Conservation (phyloP, 2,888 invertebrate genomes). For the Dasypogon diadema region DNA sequence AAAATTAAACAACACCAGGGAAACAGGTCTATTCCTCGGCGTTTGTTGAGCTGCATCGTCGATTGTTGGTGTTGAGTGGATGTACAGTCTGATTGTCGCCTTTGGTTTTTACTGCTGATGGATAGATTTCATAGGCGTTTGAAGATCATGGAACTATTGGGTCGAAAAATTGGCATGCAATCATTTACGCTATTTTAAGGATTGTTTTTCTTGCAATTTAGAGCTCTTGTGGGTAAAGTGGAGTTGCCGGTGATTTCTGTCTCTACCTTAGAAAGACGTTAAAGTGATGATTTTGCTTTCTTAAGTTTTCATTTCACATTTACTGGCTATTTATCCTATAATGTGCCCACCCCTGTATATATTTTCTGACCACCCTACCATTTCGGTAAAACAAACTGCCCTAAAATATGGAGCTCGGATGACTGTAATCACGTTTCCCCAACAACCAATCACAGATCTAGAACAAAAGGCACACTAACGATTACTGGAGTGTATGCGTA, state of each 20-base stretch:
- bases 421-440: constrained; percentile 23
- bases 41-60: neutral
- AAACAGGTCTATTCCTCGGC: neutral
- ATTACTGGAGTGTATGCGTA: constrained; percentile 34
- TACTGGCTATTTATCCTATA: too few relatives aligned
- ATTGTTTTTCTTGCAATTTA: constrained; percentile 41
- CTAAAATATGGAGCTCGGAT: neutral
- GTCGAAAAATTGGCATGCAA: constrained; percentile 46
- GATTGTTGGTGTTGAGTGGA: constrained; percentile 30
- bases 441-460: constrained; percentile 50
- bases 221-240: neutral
- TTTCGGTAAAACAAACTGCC: neutral
- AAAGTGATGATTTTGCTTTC: too few relatives aligned
- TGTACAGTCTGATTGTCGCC: constrained; percentile 39
- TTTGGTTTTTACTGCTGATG: constrained; percentile 8
- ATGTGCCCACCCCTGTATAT: too few relatives aligned
- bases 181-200: constrained; percentile 45
- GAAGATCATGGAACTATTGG: constrained; percentile 14
- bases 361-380: neutral
- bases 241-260: too few relatives aligned
- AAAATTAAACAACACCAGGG: constrained; percentile 36
- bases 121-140: constrained; percentile 19
- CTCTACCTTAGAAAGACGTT: too few relatives aligned
- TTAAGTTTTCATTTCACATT: too few relatives aligned
- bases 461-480: constrained; percentile 49